Base-by-base conservation (phyloP, 2,888 invertebrate genomes). In the Agrotis exclamationis region DNA sequence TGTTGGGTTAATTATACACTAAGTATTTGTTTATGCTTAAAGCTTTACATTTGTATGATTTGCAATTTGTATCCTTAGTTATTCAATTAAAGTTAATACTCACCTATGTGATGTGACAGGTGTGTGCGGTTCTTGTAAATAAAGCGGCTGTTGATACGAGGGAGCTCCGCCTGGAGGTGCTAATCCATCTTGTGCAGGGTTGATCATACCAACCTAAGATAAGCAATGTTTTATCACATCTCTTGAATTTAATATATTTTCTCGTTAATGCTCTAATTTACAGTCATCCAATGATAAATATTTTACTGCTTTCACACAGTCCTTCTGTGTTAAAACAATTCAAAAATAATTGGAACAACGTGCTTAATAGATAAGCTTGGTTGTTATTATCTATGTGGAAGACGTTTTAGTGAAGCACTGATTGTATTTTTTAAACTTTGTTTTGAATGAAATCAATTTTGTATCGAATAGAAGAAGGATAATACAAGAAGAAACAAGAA, bases 131-230 rank as follows among this genome's bases (percentile, higher is more conserved):
- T 96, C 96, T 91, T 97, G 97, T 81, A 98, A 94, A 89, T 98
- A 98, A 39, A 98, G 93, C 59, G 98, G 97, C 90, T 98, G 98
- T 89, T 98, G 98, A 91, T 98, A 98, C 0, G 96, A 96, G 13
- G 96, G 96, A 16, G 96, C 96, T 28, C 97, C 97, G 77, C 96
- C 97, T 50, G 97, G 96, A 66, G 97, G 96, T 82, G 96, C 96
- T 81, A 97, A 89, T 45, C 97, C 97, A 83, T 97, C 97, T 89
- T 97, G 96, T 33, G 97, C 97, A 63, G 97, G 97, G 87, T 97
- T 97, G 95, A 97, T 97, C 93, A 97, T 97, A 71, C 96, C 96
- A 83, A 96, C 97, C 95, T 97, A 79, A 60, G 90, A 68, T 87
- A 85, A 89, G 92, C 74, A 83, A 68, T 64, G 51, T 48, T 45